Evolutionary conservation across 2,888 invertebrate species (phyloP), one percentile per base, ranked within the genome.

Genomic region (Amblyjoppa fuscipennis): DNA sequence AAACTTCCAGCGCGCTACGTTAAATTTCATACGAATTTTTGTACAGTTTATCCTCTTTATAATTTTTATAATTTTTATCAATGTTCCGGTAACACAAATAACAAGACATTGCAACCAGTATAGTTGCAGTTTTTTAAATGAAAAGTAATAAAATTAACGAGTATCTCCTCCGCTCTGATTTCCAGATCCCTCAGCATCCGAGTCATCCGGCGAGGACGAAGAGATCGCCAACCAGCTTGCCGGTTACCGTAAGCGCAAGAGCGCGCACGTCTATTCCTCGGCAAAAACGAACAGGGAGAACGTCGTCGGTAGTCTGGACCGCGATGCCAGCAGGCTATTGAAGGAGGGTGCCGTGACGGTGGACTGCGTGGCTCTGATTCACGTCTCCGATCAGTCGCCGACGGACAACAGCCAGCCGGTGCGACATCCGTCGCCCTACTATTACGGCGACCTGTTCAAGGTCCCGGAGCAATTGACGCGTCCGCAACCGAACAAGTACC

Each of bases 391-490:
- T 94, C 95, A 84, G 79, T 95, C 95, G 11, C 95, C 95, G 11
- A 94, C 92, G 94, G 96, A 96, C 94, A 95, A 96, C 93, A 95
- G 13, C 95, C 96, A 86, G 93, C 95, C 88, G 3, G 89, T 93
- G 11, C 95, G 97, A 51, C 97, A 97, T 92, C 97, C 97, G 13
- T 97, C 97, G 81, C 97, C 97, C 0, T 97, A 97, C 92, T 97
- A 97, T 91, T 97, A 97, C 96, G 97, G 97, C 0, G 97, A 97
- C 92, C 94, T 97, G 76, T 96, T 97, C 85, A 96, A 96, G 90
- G 93, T 94, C 77, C 92, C 93, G 61, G 94, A 95, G 31, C 82
- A 87, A 64, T 66, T 94, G 34, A 91, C 95, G 94, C 94, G 94
- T 25, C 95, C 96, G 68, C 95, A 95, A 51, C 91, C 91, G 16